Evolutionary conservation across 1,140 invertebrate species (phyloP).

Genomic region (Himalopsyche phryganea): DNA sequence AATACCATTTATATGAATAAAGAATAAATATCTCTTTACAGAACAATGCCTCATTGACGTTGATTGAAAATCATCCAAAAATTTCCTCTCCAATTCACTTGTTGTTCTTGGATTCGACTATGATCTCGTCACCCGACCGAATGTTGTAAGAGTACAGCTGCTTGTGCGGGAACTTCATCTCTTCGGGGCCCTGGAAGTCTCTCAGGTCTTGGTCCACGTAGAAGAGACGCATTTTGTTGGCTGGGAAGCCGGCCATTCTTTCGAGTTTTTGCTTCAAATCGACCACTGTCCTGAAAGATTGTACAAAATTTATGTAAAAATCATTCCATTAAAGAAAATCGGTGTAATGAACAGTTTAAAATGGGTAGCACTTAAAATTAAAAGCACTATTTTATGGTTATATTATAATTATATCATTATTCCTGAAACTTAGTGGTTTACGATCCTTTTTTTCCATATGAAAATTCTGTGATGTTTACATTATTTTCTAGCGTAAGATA

Average conservation of each 20-base stretch:
- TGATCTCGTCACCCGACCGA: conserved; percentile 84
- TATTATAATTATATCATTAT: no score
- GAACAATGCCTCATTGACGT: no score
- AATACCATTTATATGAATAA: no score
- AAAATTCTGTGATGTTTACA: no score
- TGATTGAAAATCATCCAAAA: not conserved
- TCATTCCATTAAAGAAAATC: not conserved
- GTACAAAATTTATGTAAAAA: not conserved
- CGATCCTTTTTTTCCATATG: no score
- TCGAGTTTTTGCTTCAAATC: conserved; percentile 79
- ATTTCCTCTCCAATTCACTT: no score
- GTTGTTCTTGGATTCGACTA: conserved; percentile 69
- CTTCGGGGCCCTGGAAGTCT: conserved; percentile 74
- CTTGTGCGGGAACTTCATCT: conserved; percentile 83
- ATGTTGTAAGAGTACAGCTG: conserved; percentile 90
- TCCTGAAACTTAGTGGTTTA: no score
- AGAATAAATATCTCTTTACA: no score
- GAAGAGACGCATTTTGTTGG: conserved; percentile 78
- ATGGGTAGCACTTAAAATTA: no score
- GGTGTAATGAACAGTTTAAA: not conserved
- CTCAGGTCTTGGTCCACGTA: conserved; percentile 76
- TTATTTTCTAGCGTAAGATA: no score
- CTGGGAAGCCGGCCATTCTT: conserved; percentile 72
- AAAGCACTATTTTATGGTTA: no score
- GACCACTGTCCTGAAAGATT: conserved; percentile 58